Evolutionary conservation across 2,113 vertebrate species (phyloP).

Genomic region (western clawed frog (Xenopus tropicalis)): DNA sequence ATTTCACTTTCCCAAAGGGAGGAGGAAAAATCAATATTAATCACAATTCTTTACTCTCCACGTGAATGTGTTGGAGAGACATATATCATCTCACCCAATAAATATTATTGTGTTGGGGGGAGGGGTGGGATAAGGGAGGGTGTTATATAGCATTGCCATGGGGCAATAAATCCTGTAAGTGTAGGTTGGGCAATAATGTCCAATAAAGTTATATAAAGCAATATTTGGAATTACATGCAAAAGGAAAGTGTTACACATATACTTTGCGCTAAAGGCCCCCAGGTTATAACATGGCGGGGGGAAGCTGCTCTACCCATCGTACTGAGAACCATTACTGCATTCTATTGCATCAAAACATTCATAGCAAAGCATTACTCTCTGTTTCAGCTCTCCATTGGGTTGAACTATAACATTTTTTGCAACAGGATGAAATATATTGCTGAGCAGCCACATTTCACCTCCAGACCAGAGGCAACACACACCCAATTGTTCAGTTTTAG

Average conservation of each 20-base stretch:
- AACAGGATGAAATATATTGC: too few relatives aligned
- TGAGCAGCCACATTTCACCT: too few relatives aligned
- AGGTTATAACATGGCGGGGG: neutral
- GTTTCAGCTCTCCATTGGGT: too few relatives aligned
- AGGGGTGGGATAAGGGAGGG: constrained; percentile 23
- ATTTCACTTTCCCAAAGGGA: constrained; percentile 89
- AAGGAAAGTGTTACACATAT: constrained; percentile 1
- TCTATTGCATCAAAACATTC: constrained; percentile 6
- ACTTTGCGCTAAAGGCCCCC: neutral
- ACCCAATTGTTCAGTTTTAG: too few relatives aligned
- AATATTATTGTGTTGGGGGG: constrained; percentile 62
- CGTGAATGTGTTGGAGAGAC: constrained; percentile 78
- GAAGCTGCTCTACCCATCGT: constrained; percentile 1
- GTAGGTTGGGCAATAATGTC: neutral
- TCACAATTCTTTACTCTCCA: constrained; percentile 84
- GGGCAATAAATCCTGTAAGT: constrained; percentile 15
- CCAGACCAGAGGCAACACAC: too few relatives aligned
- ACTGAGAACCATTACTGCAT: constrained; percentile 18
- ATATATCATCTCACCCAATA: constrained; percentile 83
- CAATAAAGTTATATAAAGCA: neutral
- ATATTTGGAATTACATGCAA: neutral
- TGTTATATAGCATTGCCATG: neutral
- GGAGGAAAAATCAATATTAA: constrained; percentile 97
- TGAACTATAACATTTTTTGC: too few relatives aligned
- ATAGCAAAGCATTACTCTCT: neutral